Conservation (phyloP, 2,888 invertebrate species). For the Marasmarcha lunaedactyla region DNA sequence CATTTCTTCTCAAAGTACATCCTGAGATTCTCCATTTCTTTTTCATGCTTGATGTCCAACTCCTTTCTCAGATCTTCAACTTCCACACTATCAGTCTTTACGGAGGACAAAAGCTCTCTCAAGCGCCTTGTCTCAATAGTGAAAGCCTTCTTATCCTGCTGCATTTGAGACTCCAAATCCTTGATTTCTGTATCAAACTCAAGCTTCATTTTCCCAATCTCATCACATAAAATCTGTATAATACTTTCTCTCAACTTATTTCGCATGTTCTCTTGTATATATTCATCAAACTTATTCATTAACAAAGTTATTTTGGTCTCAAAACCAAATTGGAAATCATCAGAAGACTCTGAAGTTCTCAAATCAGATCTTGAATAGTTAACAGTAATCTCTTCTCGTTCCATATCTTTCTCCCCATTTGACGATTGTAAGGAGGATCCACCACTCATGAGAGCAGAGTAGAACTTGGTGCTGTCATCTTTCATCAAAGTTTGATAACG, state of each 20-base stretch:
- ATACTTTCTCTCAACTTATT: slow-evolving; percentile 66
- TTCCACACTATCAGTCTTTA: slow-evolving; percentile 70
- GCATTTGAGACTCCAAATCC: slow-evolving; percentile 53
- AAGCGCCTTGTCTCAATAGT: slow-evolving; percentile 64
- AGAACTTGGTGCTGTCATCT: slow-evolving; percentile 56
- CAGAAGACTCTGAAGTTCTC: slow-evolving; percentile 39
- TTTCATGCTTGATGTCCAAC: slow-evolving; percentile 74
- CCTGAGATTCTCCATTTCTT: slow-evolving; percentile 83
- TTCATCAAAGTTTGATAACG: slow-evolving; percentile 54
- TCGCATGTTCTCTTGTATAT: slow-evolving; percentile 47
- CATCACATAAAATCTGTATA: slow-evolving; percentile 65
- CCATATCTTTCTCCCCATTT: slow-evolving; percentile 60
- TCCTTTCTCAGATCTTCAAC: slow-evolving; percentile 69
- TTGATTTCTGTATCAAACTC: slow-evolving; percentile 48
- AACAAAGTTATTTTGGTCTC: slow-evolving; percentile 39
- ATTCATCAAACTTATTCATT: slow-evolving; percentile 41
- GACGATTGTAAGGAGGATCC: slow-evolving; percentile 48
- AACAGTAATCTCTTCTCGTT: slow-evolving; percentile 55
- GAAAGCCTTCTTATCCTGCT: slow-evolving; percentile 69
- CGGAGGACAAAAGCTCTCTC: slow-evolving; percentile 64
- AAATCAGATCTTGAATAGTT: slow-evolving; percentile 54
- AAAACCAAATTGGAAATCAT: slow-evolving; percentile 48
- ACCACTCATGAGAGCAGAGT: slow-evolving; percentile 51
- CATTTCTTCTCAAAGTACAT: slow-evolving; percentile 86
- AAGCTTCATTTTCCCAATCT: slow-evolving; percentile 57